Evolutionary conservation across 2,888 invertebrate genomes (phyloP), one percentile per base, ranked within the genome.

Genomic region (Chironomus riparius): DNA sequence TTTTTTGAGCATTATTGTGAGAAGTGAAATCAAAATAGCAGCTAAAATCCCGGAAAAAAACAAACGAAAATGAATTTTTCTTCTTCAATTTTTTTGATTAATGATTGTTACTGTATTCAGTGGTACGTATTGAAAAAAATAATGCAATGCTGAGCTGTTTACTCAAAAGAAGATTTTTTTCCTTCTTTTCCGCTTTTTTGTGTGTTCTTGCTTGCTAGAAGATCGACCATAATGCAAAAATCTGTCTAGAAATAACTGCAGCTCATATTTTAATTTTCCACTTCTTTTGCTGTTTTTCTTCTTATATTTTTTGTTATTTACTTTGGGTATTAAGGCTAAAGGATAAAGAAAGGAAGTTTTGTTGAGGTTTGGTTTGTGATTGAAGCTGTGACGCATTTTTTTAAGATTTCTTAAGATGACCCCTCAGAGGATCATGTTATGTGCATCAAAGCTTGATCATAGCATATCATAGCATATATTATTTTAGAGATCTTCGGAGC

Each of bases 201-300:
- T 38, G 38, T 38, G 6, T 28, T 3, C 28, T 28, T 5, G 38
- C 38, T 28, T 28, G 5, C 28, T 38, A 10, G 38, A 56, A 56
- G 15, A 15, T 21, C 10, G 22, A 65, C 65, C 65, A 65, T 28
- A 73, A 71, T 50, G 72, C 62, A 73, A 73, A 65, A 73, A 61
- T 73, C 72, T 73, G 72, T 65, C 65, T 56, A 18, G 56, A 56
- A 61, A 50, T 71, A 72, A 72, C 61, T 74, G 74, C 74, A 74
- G 28, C 21, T 74, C 74, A 74, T 74, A 74, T 62, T 74, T 74
- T 62, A 74, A 74, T 74, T 74, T 65, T 62, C 21, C 65, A 65
- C 24, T 24, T 38, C 38, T 38, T 38, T 38, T 38, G 10, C 38
- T 38, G 38, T 38, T 38, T 38, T 28, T 28, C 28, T 38, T 38